Evolutionary conservation across 2,888 invertebrate genomes (phyloP).

Genomic region (Hermodice carunculata): DNA sequence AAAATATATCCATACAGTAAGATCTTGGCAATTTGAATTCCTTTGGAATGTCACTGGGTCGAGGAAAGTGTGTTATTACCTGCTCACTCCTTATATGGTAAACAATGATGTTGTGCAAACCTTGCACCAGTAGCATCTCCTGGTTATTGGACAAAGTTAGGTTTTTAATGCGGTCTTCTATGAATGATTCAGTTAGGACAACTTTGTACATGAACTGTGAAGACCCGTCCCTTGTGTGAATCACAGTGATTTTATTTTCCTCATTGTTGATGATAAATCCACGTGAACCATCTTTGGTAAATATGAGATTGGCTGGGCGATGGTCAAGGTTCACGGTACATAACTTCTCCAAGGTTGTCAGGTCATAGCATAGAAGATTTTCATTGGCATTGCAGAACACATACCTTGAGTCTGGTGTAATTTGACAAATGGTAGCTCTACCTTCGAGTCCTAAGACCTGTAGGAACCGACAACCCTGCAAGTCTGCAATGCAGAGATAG

Average conservation of each 20-base stretch:
- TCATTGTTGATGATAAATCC: conserved; percentile 54
- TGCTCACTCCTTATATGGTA: conserved; percentile 56
- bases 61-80: conserved; percentile 50
- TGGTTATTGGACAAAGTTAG: conserved; percentile 33
- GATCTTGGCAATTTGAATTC: conserved; percentile 65
- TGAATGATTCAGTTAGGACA: conserved; percentile 46
- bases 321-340: conserved; percentile 50
- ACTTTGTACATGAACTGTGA: conserved; percentile 62
- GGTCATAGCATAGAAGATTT: conserved; percentile 56
- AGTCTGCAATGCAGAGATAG: conserved; percentile 62
- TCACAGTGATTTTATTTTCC: conserved; percentile 54
- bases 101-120: conserved; percentile 48
- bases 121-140: conserved; percentile 31
- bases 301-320: conserved; percentile 51
- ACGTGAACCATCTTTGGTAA: conserved; percentile 53
- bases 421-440: conserved; percentile 53
- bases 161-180: conserved; percentile 35
- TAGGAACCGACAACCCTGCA: conserved; percentile 51
- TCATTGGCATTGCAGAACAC: conserved; percentile 62
- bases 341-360: conserved; percentile 54
- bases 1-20: conserved; percentile 48
- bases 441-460: conserved; percentile 60
- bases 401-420: conserved; percentile 56
- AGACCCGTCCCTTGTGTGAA: conserved; percentile 55
- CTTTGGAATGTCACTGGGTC: conserved; percentile 58